Base-by-base conservation (phyloP, 2,797 vertebrate genomes). In the Neosilurus hyrtlii region DNA sequence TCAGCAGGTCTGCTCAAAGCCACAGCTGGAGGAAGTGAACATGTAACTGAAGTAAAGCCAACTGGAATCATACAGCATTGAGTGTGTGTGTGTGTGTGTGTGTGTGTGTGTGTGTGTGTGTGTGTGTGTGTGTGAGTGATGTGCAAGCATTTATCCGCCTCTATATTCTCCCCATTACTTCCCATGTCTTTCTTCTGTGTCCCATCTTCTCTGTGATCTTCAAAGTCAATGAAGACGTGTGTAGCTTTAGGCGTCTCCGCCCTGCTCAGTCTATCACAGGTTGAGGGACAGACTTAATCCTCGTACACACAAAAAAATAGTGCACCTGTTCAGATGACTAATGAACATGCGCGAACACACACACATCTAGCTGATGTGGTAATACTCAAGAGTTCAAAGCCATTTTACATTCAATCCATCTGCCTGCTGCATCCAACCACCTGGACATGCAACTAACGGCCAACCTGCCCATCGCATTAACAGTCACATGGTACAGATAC, bases 171-270 rank as follows among this genome's bases (percentile, higher is more conserved):
- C 57, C 59, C n/a, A 75, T 63, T 72, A 77, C 59, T 63, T 68
- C 24, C 37, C 61, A 49, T 72, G 71, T 26, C 24, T 85, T 78
- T 84, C 62, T 73, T 77, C 63, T 79, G 66, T 24, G 16, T 74
- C 68, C 49, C 24, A 80, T 78, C 35, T 54, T 73, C 80, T 82
- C 56, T 86, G 62, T 85, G 70, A 87, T 88, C 87, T 89, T 89
- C 83, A 89, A 89, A 88, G 74, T 83, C 84, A 74, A 79, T 22
- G 56, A 76, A 83, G 83, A 61, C 79, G 51, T 26, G 80, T 79
- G 63, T 75, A 52, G 61, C 82, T 74, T 22, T 43, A 43, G 80
- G 71, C 49, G n/a, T 72, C 81, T 82, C 79, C 57, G 15, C 56
- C 66, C 80, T 80, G 63, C 62, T 78, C 84, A 3, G 14, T 61